A percentile compares a stretch with the other conserved stretches of the same genome.
These are phyloP conservation scores for Sinelater perroti DNA, from an alignment of 2,888 invertebrate species.

Conservation along the genomic window DNA sequence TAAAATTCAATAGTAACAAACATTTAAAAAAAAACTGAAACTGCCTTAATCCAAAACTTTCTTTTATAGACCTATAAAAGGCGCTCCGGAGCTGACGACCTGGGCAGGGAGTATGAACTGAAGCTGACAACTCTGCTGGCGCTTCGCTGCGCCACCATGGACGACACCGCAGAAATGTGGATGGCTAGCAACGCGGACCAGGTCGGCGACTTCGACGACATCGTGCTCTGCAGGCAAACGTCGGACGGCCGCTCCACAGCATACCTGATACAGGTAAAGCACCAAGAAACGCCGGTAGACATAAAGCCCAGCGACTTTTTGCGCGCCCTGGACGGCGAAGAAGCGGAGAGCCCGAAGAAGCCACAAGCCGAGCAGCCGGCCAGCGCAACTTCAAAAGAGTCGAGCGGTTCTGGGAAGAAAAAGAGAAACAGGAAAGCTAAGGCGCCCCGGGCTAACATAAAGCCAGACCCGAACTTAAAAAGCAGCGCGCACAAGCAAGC, in stretches of 20 bases:
- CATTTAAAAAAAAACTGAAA: no score
- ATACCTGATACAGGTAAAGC: slow-evolving; percentile 17
- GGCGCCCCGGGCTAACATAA: no score
- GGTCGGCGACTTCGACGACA: slow-evolving; percentile 25
- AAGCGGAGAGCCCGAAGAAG: not conserved
- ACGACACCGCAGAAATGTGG: slow-evolving; percentile 11
- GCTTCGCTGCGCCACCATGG: slow-evolving; percentile 6
- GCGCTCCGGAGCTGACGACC: slow-evolving; percentile 6
- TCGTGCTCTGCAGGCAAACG: slow-evolving; percentile 8
- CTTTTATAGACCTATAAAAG: slow-evolving; percentile 10
- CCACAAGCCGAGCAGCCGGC: no score
- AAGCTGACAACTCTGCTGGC: slow-evolving; percentile 13
- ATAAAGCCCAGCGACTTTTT: not conserved
- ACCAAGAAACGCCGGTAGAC: slow-evolving; percentile 11
- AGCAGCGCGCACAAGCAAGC: not conserved
- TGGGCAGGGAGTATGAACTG: slow-evolving; percentile 18
- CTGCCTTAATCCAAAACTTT: not conserved
- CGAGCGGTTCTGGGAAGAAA: no score
- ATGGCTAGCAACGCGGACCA: slow-evolving; percentile 14
- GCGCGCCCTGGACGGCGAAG: not conserved
- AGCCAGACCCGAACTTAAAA: not conserved
- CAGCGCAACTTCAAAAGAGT: no score
- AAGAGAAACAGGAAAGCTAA: no score
- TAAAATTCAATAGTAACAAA: no score
- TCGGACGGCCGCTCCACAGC: not conserved